Evolutionary conservation across 2,797 vertebrate species (phyloP).

Genomic region (Pantherophis alleghaniensis): DNA sequence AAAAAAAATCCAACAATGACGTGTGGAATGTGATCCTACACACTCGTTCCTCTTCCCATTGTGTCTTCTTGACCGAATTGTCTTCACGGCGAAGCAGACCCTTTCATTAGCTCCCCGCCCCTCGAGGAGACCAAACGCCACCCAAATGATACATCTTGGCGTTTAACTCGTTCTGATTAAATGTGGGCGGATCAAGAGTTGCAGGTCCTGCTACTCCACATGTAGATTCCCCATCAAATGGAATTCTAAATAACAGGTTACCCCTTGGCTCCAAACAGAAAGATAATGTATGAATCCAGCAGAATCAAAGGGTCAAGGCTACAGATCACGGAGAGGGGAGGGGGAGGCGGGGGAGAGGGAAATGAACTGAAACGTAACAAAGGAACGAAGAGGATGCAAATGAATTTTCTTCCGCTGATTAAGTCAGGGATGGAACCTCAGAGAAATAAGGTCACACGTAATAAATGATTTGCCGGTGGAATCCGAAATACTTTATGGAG

Average conservation of each 20-base stretch:
- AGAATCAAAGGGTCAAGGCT: slow-evolving; percentile 10
- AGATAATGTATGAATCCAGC: slow-evolving; percentile 37
- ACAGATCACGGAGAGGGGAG: background rate
- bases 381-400: background rate
- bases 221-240: slow-evolving; percentile 42
- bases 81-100: slow-evolving; percentile 23
- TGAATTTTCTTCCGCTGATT: background rate
- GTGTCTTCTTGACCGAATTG: slow-evolving; percentile 8
- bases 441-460: background rate
- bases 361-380: background rate
- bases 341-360: background rate
- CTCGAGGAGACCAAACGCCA: slow-evolving; percentile 52
- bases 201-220: slow-evolving; percentile 27
- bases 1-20: background rate
- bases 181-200: slow-evolving; percentile 44
- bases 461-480: background rate
- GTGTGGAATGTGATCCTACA: background rate
- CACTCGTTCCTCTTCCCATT: background rate
- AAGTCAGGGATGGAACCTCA: background rate
- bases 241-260: slow-evolving; percentile 36
- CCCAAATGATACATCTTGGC: slow-evolving; percentile 40
- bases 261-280: slow-evolving; percentile 10
- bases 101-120: slow-evolving; percentile 49
- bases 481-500: too few species aligned
- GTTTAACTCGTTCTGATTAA: slow-evolving; percentile 46